Percentiles rank a stretch among this genome's conserved stretches.
phyloP scores from a whole-genome alignment of 2,888 invertebrate species.

The Xanthia icteritia region DNA sequence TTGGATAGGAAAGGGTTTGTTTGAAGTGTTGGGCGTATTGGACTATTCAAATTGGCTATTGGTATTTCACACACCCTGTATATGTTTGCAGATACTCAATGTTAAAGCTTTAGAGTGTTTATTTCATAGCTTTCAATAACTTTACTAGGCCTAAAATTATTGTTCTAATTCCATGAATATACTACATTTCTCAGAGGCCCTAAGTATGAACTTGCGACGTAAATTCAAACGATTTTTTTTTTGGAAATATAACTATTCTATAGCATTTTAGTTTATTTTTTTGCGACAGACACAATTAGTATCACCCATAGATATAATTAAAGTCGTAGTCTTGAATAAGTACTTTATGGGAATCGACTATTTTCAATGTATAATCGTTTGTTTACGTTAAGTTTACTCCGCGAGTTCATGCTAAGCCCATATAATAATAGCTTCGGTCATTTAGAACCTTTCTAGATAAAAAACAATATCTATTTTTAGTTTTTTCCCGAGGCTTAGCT shows the following conservation, averaged over 20 bases:
- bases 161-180: not conserved
- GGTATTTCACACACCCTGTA: conserved; percentile 7
- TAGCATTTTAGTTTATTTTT: not conserved
- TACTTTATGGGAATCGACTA: not conserved
- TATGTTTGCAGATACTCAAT: conserved; percentile 2
- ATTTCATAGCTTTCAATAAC: conserved; percentile 3
- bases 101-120: not conserved
- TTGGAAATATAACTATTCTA: not conserved
- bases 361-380: not conserved
- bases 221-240: not conserved
- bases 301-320: not conserved
- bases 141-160: not conserved
- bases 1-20: conserved; percentile 46
- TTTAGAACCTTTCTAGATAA: not conserved
- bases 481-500: too few relatives aligned
- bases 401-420: not conserved
- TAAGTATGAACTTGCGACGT: not conserved
- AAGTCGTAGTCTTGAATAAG: not conserved
- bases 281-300: not conserved
- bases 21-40: conserved; percentile 29
- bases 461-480: not conserved
- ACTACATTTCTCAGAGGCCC: not conserved
- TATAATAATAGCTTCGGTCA: conserved; percentile 1
- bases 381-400: not conserved
- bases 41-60: conserved; percentile 40